Evolutionary conservation across 2,888 invertebrate species (phyloP).

Genomic region (Amblyjoppa fuscipennis): DNA sequence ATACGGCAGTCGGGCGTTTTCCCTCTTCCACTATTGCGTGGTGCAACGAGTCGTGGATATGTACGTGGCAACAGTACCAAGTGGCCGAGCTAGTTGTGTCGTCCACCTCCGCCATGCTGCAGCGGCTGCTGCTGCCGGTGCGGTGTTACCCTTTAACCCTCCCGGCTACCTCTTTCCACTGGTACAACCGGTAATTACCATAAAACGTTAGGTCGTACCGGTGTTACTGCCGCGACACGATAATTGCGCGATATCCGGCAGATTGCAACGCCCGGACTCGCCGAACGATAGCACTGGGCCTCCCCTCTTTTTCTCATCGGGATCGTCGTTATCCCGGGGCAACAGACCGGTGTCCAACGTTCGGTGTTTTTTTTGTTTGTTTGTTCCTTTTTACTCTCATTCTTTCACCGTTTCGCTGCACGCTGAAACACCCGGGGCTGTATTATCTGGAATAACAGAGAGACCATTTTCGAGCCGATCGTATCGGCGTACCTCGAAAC

Average conservation of each 20-base stretch:
- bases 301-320: conserved; percentile 21
- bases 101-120: conserved; percentile 34
- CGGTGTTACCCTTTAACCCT: conserved; percentile 15
- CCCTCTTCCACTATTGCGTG: conserved; percentile 7
- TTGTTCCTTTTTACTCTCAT: conserved; percentile 24
- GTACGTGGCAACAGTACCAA: conserved; percentile 57
- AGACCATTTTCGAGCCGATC: not conserved
- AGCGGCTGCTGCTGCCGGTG: not conserved
- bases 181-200: conserved; percentile 70
- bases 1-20: conserved; percentile 45
- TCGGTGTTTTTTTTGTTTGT: conserved; percentile 3
- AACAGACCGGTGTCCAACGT: conserved; percentile 18
- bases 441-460: conserved; percentile 22
- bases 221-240: conserved; percentile 60
- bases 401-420: conserved; percentile 19
- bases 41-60: conserved; percentile 60
- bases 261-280: conserved; percentile 70
- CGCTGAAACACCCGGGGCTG: conserved; percentile 5
- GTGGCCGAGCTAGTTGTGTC: conserved; percentile 27
- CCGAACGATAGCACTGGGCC: conserved; percentile 42
- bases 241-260: conserved; percentile 75
- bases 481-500: not conserved
- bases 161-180: conserved; percentile 31
- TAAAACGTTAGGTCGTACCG: conserved; percentile 67
- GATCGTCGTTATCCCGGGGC: conserved; percentile 43